Evolutionary conservation across 2,797 vertebrate genomes (phyloP).

Genomic region (Gallirallus australis): DNA sequence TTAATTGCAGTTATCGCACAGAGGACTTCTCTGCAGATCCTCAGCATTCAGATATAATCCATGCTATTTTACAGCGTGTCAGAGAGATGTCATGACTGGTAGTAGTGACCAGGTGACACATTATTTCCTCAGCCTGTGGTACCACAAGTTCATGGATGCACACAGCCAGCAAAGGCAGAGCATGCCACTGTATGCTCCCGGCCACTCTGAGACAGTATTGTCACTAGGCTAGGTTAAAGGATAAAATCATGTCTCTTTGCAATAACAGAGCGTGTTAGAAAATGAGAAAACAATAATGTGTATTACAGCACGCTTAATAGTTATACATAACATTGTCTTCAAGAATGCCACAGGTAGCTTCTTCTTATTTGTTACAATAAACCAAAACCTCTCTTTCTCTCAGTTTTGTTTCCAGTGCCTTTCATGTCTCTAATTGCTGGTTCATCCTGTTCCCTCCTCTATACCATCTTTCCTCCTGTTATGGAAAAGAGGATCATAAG

Average conservation of each 20-base stretch:
- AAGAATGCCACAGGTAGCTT: background rate
- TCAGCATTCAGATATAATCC: background rate
- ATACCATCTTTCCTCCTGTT: background rate
- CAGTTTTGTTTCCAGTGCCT: background rate
- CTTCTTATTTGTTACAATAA: background rate
- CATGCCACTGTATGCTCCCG: background rate
- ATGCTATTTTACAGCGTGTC: background rate
- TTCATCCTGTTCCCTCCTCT: background rate
- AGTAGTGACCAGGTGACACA: background rate
- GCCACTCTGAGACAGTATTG: background rate
- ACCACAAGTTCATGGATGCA: no score
- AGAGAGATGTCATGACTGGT: background rate
- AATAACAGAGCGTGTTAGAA: background rate
- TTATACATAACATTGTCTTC: background rate
- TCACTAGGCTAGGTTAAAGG: background rate
- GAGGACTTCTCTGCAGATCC: background rate
- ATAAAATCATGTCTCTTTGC: background rate
- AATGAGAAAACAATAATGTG: background rate
- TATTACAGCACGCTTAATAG: background rate
- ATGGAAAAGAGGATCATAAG: background rate
- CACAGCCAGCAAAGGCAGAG: background rate
- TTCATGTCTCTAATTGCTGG: background rate
- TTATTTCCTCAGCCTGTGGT: background rate
- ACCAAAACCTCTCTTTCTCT: background rate
- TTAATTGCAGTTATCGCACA: background rate